Percentiles rank a stretch among this genome's conserved stretches.
Evolutionary conservation across 2,888 invertebrate species (phyloP).

Genomic region (Sarcophaga carnaria): DNA sequence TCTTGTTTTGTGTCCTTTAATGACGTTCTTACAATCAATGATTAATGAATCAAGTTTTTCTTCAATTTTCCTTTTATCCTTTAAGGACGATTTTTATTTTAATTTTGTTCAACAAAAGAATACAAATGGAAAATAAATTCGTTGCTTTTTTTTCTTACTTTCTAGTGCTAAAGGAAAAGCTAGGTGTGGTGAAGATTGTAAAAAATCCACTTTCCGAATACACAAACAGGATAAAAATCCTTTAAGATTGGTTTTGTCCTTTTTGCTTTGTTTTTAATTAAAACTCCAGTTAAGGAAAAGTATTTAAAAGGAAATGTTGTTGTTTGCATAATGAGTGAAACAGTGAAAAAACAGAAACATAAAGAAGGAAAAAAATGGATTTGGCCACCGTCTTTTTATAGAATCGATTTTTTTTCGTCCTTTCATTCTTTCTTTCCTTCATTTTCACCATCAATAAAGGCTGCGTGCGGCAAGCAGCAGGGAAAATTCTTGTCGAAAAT

Average conservation of each 20-base stretch:
- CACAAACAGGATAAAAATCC: constrained; percentile 30
- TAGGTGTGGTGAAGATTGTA: not conserved
- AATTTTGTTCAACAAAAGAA: constrained; percentile 17
- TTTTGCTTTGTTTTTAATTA: constrained; percentile 55
- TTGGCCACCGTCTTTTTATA: constrained; percentile 30
- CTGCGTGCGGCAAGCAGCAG: not conserved
- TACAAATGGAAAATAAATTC: not conserved
- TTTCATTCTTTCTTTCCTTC: not conserved
- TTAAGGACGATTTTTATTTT: constrained; percentile 6
- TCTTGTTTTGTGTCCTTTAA: constrained; percentile 10
- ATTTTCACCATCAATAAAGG: constrained; percentile 29
- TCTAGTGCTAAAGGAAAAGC: not conserved
- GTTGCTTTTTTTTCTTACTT: not conserved
- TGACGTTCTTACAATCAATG: constrained; percentile 54
- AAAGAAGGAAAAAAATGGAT: not conserved
- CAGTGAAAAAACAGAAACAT: not conserved
- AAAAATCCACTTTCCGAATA: not conserved
- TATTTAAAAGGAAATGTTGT: constrained; percentile 59
- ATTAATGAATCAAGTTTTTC: constrained; percentile 64
- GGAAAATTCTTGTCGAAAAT: constrained; percentile 16
- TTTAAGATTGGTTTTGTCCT: constrained; percentile 4
- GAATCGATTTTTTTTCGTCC: not conserved
- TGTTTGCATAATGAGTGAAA: constrained; percentile 35
- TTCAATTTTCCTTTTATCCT: constrained; percentile 25
- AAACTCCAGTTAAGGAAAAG: constrained; percentile 53